Evolutionary conservation across 2,113 vertebrate species (phyloP), one percentile per base, ranked within the genome.

Genomic region (Strix aluco): DNA sequence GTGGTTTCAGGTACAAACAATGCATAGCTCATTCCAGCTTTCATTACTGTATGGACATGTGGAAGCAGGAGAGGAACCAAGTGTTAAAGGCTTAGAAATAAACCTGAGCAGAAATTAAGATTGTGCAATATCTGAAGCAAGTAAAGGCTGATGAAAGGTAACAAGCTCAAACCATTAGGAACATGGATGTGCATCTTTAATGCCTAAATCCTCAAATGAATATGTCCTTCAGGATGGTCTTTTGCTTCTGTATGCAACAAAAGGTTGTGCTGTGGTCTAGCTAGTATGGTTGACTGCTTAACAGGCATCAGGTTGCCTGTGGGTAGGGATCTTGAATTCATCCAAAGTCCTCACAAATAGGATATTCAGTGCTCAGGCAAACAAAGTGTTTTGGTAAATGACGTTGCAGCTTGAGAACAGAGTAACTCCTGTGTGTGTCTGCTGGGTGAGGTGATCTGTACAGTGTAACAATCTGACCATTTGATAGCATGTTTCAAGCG

Each of bases 391-490:
- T 78, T 18, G 57, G 73, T 91, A 81, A 75, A 72, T 72, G 69
- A 46, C 54, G 32, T 61, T 82, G 88, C 54, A 79, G 61, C 34
- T 84, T 66, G 83, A 97, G 92, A 95, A 89, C 83, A 94, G 57
- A 92, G n/a, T 65, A 85, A 74, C 44, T 86, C 44, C 80, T 91
- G n/a, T 90, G 71, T 83, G 69, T 67, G 72, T 78, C 62, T 75
- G 36, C 63, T 89, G 67, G 36, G 36, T 91, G 83, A 84, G 40
- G 73, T 92, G 90, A 88, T 83, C 73, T 7, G 19, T 65, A 27
- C 65, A 58, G 36, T 51, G 40, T 75, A 81, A 67, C 70, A 82
- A 25, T 86, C 65, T 91, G 73, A 54, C 77, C 54, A n/a, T 95
- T 82, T 85, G 94, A 94, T 85, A 95, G 65, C 80, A 21, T 69